phyloP scores from a whole-genome alignment of 2,888 invertebrate species.

The Pseudococcus viburni region DNA sequence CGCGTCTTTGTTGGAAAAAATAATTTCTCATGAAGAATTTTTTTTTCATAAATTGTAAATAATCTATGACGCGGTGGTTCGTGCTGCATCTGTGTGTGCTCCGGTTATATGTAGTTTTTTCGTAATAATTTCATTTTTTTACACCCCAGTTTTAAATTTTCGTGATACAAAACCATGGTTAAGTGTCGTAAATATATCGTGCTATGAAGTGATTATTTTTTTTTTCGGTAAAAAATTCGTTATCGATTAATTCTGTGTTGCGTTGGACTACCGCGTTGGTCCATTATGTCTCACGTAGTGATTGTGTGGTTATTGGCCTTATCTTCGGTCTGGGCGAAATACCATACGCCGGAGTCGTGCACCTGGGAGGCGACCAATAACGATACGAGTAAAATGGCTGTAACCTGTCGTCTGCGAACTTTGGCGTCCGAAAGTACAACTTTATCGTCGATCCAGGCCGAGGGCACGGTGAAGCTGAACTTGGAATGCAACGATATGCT shows the following conservation, averaged over 20 bases:
- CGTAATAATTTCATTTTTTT: not conserved
- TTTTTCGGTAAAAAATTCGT: not conserved
- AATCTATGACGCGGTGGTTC: constrained; percentile 19
- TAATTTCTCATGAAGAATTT: not conserved
- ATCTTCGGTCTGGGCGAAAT: constrained; percentile 51
- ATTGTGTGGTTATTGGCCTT: constrained; percentile 10
- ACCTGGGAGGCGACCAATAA: constrained; percentile 70
- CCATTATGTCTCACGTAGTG: constrained; percentile 15
- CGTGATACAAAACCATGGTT: constrained; percentile 32
- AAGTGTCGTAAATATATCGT: constrained; percentile 40
- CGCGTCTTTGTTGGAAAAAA: not conserved
- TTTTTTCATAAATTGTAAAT: not conserved
- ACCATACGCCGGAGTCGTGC: constrained; percentile 62
- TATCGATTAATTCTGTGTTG: constrained; percentile 17
- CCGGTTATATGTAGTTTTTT: constrained; percentile 6
- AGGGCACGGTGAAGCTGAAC: constrained; percentile 81
- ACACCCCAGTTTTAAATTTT: not conserved
- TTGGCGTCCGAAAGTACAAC: constrained; percentile 77
- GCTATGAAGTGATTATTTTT: constrained; percentile 42
- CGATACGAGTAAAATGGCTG: constrained; percentile 72
- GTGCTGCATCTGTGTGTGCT: not conserved
- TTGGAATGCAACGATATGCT: constrained; percentile 85
- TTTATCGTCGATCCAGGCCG: constrained; percentile 78
- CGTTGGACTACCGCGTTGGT: constrained; percentile 15
- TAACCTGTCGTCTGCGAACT: constrained; percentile 80